Evolutionary conservation across 2,113 vertebrate species (phyloP).

Genomic region (Carassius gibelio): DNA sequence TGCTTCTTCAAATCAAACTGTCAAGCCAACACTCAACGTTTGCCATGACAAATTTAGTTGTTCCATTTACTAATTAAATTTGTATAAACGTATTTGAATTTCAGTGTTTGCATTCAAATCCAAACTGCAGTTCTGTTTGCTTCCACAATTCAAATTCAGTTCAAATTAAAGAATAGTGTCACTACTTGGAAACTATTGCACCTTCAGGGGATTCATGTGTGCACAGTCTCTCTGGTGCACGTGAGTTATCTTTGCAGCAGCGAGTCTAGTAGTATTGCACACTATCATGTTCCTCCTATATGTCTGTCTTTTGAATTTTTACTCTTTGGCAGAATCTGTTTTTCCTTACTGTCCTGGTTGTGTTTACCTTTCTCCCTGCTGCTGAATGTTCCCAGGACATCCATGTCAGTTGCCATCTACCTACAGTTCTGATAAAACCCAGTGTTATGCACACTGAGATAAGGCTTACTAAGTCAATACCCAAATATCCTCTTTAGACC

Average conservation of each 20-base stretch:
- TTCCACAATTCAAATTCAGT: background rate
- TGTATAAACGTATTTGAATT: background rate
- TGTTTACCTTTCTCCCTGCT: slow-evolving; percentile 32
- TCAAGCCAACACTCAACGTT: no score
- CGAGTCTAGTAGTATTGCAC: background rate
- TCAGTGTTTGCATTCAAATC: background rate
- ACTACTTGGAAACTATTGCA: background rate
- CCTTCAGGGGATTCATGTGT: background rate
- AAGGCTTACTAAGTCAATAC: slow-evolving; percentile 23
- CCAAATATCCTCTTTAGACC: slow-evolving; percentile 25
- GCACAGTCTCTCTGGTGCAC: background rate
- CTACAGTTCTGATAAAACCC: slow-evolving; percentile 65
- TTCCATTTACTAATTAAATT: no score
- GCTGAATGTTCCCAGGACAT: slow-evolving; percentile 33
- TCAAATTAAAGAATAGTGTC: background rate
- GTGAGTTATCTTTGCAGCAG: slow-evolving; percentile 5
- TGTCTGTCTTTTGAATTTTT: slow-evolving; percentile 52
- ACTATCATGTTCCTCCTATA: background rate
- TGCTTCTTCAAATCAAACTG: no score
- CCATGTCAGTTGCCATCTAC: slow-evolving; percentile 43
- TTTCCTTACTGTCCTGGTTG: slow-evolving; percentile 61
- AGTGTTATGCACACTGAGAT: slow-evolving; percentile 20
- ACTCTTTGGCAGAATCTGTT: slow-evolving; percentile 51
- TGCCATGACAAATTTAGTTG: no score
- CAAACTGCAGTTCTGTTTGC: background rate